Evolutionary conservation across 2,113 vertebrate species (phyloP).

Genomic region (Tachysurus vachellii): DNA sequence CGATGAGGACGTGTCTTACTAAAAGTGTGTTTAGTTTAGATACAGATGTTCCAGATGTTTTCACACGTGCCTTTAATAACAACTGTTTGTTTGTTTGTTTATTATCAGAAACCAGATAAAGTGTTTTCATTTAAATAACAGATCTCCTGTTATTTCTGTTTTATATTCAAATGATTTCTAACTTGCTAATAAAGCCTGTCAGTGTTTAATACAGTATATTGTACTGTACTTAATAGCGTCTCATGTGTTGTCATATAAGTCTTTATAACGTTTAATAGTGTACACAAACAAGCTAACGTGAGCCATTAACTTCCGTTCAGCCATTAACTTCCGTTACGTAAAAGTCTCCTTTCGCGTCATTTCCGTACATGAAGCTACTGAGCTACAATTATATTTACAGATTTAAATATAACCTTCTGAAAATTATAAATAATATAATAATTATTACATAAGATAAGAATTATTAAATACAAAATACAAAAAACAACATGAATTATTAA

Average conservation of each 20-base stretch:
- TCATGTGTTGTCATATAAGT: too few relatives aligned
- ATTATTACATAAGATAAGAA: too few relatives aligned
- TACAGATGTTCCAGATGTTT: background rate
- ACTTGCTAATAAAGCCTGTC: background rate
- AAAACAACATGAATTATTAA: too few relatives aligned
- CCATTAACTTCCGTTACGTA: background rate
- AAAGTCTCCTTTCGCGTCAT: too few relatives aligned
- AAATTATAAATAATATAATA: background rate
- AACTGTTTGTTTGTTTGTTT: too few relatives aligned
- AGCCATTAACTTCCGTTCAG: background rate
- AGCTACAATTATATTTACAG: background rate
- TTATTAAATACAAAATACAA: too few relatives aligned
- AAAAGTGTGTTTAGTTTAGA: background rate
- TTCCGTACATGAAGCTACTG: background rate
- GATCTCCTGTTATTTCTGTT: background rate
- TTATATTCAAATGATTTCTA: constrained; percentile 6
- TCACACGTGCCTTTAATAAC: constrained; percentile 52
- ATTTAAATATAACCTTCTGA: background rate
- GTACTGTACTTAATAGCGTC: background rate
- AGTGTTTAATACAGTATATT: background rate
- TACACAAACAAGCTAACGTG: too few relatives aligned
- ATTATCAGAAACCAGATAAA: background rate
- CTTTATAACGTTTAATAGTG: too few relatives aligned
- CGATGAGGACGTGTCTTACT: background rate
- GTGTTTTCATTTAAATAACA: background rate